Base-by-base conservation (phyloP, 2,888 invertebrate genomes). In the Dryobota labecula region DNA sequence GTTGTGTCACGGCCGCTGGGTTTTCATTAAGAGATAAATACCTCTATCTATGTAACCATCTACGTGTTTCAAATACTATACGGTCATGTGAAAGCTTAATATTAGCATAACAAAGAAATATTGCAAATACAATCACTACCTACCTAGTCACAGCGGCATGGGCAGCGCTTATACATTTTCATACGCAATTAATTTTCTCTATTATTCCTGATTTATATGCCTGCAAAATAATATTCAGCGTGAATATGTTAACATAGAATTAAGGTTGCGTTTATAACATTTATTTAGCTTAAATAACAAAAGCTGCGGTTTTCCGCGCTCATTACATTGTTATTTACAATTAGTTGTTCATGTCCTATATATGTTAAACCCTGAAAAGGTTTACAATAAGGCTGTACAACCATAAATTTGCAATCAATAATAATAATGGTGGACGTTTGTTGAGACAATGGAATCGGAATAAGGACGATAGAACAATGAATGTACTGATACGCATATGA, bases 401-500 rank as follows among this genome's bases (percentile, higher is more conserved):
- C 89, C 90, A 91, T 92, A 93, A 93, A 93, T 94, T 93, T 90
- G 92, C 92, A 92, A 92, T 92, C 92, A 92, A 92, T 93, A 93
- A 92, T 91, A 90, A 92, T 90, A 91, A 90, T 87, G 87, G 87
- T 87, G 88, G 86, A 88, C 89, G 87, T 83, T 89, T 86, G 85
- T 70, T 76, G 84, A 85, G 90, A 95, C 95, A 95, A 95, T 95
- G 89, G 93, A 91, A 90, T 91, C 88, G 88, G 89, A 93, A 93
- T 94, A 94, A 93, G 95, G 94, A 93, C 92, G 91, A 87, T 88
- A 88, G 89, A 93, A 94, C 94, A 94, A 94, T 94, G 90, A 90
- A 88, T 87, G 87, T 90, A 90, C 90, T 91, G 90, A 91, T 91
- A 91, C 88, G 90, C 91, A 90, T 90, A 87, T 86, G 89, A 90